Evolutionary conservation across 2,888 invertebrate species (phyloP).

Genomic region (Graphium colonna): DNA sequence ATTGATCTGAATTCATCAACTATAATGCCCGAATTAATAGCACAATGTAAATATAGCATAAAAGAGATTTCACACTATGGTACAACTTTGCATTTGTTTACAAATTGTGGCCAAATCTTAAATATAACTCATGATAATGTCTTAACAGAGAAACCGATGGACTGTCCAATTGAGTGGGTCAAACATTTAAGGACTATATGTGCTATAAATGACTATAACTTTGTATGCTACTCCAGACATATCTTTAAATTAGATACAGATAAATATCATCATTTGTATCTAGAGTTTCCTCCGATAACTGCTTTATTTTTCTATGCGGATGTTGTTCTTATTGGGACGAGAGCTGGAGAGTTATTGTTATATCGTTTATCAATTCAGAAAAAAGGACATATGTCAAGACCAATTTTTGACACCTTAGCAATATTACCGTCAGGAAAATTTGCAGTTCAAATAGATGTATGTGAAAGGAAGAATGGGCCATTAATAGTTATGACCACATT

Average conservation of each 20-base stretch:
- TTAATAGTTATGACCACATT: conserved; percentile 57
- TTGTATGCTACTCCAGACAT: conserved; percentile 60
- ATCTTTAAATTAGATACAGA: conserved; percentile 63
- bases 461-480: conserved; percentile 57
- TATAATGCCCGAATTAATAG: conserved; percentile 44
- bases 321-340: conserved; percentile 55
- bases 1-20: conserved; percentile 44
- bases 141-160: conserved; percentile 38
- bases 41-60: conserved; percentile 52
- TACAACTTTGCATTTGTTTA: conserved; percentile 46
- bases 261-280: conserved; percentile 52
- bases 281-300: conserved; percentile 62
- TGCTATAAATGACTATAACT: conserved; percentile 55
- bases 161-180: conserved; percentile 57
- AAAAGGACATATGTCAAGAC: conserved; percentile 33
- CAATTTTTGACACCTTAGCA: conserved; percentile 52
- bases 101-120: conserved; percentile 57
- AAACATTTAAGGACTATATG: conserved; percentile 53
- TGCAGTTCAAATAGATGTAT: conserved; percentile 59
- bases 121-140: conserved; percentile 38
- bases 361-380: conserved; percentile 57
- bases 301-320: conserved; percentile 65
- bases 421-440: conserved; percentile 55
- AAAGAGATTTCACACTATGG: conserved; percentile 52
- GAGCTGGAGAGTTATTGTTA: conserved; percentile 51